A percentile compares a stretch with the other conserved stretches of the same genome.
phyloP scores from a whole-genome alignment of 2,113 vertebrate genomes.

The Orthonyx spaldingii region DNA sequence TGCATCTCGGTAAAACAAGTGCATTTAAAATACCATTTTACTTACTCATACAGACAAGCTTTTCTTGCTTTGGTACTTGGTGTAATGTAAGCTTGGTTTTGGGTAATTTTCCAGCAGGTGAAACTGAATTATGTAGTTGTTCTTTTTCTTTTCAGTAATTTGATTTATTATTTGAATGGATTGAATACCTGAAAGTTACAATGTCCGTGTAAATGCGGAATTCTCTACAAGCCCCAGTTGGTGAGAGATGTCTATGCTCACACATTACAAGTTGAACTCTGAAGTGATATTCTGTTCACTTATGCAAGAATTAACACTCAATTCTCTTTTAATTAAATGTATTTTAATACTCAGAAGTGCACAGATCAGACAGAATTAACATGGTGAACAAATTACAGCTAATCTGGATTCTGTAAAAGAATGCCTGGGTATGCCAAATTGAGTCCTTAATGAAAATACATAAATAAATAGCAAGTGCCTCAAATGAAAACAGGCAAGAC shows the following conservation, averaged over 20 bases:
- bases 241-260: too few relatives aligned
- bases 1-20: not conserved
- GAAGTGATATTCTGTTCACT: not conserved
- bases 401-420: not conserved
- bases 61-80: not conserved
- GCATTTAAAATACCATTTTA: not conserved
- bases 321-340: not conserved
- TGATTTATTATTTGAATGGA: not conserved
- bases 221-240: not conserved
- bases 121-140: not conserved
- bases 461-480: not conserved
- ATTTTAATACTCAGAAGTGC: not conserved
- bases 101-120: not conserved
- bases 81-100: not conserved
- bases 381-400: not conserved
- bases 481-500: not conserved
- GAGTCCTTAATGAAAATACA: not conserved
- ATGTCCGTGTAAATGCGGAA: not conserved
- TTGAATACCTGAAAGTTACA: not conserved
- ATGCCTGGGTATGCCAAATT: not conserved
- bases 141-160: not conserved
- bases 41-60: not conserved
- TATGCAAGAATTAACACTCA: not conserved
- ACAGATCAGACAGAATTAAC: not conserved
- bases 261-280: too few relatives aligned